phyloP scores from a whole-genome alignment of 1,140 invertebrate species.

The Ooceraea biroi region DNA sequence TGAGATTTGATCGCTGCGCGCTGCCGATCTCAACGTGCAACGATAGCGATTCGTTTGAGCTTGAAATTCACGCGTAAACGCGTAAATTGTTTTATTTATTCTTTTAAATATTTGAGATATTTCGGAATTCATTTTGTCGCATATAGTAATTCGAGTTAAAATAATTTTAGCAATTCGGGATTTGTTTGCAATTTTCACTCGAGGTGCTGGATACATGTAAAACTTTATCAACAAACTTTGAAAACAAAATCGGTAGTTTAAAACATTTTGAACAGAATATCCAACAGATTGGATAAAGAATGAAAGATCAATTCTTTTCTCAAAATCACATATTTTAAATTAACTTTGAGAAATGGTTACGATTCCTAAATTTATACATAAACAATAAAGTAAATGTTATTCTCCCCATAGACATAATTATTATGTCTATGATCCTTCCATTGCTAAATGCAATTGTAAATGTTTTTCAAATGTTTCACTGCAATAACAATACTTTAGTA shows the following conservation, averaged over 20 bases:
- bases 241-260: no score
- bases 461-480: no score
- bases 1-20: background rate
- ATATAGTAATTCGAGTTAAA: background rate
- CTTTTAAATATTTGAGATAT: background rate
- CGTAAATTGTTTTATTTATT: background rate
- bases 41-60: background rate
- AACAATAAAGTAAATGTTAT: no score
- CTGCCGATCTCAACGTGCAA: background rate
- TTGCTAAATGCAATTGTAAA: no score
- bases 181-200: background rate
- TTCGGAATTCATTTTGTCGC: background rate
- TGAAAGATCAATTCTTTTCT: background rate
- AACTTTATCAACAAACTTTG: no score
- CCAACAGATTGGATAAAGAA: background rate
- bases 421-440: background rate
- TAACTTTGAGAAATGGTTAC: background rate
- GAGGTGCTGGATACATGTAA: background rate
- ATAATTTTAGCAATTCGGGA: background rate
- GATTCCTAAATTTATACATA: background rate
- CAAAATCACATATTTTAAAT: background rate
- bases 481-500: no score
- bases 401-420: background rate
- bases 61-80: background rate
- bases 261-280: no score